phyloP scores from a whole-genome alignment of 2,888 invertebrate genomes.

The Euplexia lucipara region DNA sequence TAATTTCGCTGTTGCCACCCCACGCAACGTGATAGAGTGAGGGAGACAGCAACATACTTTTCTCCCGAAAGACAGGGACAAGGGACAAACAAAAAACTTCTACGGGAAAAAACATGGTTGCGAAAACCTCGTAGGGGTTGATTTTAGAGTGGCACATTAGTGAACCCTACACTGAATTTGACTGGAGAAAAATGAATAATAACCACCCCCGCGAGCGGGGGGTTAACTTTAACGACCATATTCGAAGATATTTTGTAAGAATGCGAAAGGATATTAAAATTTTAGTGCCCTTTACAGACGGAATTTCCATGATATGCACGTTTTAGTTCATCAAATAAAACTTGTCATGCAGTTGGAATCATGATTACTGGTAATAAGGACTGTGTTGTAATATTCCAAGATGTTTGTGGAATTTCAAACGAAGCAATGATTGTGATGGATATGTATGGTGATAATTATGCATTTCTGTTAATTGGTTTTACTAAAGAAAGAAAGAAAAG shows the following conservation, averaged over 20 bases:
- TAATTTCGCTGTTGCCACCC: conserved; percentile 88
- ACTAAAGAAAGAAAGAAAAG: too few relatives aligned
- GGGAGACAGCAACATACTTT: conserved; percentile 66
- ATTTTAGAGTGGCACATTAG: conserved; percentile 88
- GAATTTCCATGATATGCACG: conserved; percentile 41
- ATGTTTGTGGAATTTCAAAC: background rate
- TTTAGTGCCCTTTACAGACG: conserved; percentile 62
- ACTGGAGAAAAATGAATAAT: conserved; percentile 89
- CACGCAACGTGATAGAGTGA: conserved; percentile 81
- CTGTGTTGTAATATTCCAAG: background rate
- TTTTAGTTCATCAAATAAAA: conserved; percentile 46
- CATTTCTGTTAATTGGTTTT: too few relatives aligned
- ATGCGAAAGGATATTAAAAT: conserved; percentile 73
- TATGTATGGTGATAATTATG: too few relatives aligned
- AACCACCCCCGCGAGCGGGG: conserved; percentile 74
- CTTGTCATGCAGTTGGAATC: conserved; percentile 24
- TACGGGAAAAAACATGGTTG: conserved; percentile 89
- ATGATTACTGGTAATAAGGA: background rate
- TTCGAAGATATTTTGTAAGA: conserved; percentile 80
- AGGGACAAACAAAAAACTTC: conserved; percentile 84
- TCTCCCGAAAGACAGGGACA: conserved; percentile 67
- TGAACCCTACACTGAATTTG: conserved; percentile 82
- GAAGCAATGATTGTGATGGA: too few relatives aligned
- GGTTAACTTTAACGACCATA: conserved; percentile 79
- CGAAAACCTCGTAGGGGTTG: conserved; percentile 88